These are phyloP conservation scores for Metridium senile DNA, from an alignment of 92 coral and sea anemone genomes.

Conservation along the genomic window DNA sequence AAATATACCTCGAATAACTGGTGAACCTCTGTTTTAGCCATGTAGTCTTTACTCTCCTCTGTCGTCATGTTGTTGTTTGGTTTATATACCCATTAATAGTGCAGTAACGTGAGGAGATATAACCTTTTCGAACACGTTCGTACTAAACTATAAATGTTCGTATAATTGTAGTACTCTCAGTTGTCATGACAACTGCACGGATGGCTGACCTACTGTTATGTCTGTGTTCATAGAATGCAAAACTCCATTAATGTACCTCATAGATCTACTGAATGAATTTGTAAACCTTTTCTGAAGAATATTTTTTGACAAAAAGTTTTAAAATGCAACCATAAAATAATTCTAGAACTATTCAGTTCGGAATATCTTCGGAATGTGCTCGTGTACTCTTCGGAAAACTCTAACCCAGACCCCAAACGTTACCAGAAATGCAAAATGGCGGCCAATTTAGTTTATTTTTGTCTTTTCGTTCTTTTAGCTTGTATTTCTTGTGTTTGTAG, in stretches of 20 bases:
- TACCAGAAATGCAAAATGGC: conserved; percentile 77
- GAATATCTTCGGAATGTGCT: conserved; percentile 9
- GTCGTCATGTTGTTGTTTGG: conserved; percentile 67
- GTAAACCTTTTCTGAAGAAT: background rate
- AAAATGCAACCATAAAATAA: background rate
- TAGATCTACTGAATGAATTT: too few species aligned
- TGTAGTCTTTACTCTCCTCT: conserved; percentile 92
- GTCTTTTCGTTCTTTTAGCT: conserved; percentile 13
- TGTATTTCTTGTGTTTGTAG: conserved; percentile 28
- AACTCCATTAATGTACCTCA: too few species aligned
- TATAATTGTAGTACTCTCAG: background rate
- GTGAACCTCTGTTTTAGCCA: conserved; percentile 91
- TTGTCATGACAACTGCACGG: conserved; percentile 15
- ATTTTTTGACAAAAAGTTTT: background rate
- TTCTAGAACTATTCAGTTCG: background rate
- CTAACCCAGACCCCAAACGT: conserved; percentile 30
- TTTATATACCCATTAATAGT: conserved; percentile 23
- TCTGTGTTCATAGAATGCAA: too few species aligned
- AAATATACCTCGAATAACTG: conserved; percentile 97
- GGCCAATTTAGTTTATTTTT: conserved; percentile 27
- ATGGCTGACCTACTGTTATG: background rate
- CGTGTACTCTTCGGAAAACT: conserved; percentile 12
- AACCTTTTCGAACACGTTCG: background rate
- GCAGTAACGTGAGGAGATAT: background rate
- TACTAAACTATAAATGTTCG: background rate